Percentiles rank a stretch among this genome's conserved stretches.
These are phyloP conservation scores for Nothoprocta pentlandii DNA, from an alignment of 2,113 vertebrate species.

Conservation along the genomic window DNA sequence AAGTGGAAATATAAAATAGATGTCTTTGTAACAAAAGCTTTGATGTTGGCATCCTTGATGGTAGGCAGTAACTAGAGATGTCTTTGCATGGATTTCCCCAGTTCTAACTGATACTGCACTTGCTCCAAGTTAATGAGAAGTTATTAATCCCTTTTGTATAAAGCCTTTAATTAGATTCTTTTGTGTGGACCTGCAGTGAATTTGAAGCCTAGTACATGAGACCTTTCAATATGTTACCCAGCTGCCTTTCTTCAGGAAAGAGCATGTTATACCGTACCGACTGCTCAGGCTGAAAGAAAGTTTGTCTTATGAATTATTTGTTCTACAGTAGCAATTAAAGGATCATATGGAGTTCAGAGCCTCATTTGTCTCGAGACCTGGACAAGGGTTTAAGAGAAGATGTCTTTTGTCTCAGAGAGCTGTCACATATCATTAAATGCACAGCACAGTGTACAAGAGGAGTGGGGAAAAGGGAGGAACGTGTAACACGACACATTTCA, in stretches of 20 bases:
- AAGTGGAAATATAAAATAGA: slow-evolving; percentile 26
- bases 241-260: not conserved
- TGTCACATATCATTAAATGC: not conserved
- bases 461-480: not conserved
- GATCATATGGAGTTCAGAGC: not conserved
- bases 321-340: not conserved
- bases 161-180: not conserved
- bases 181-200: not conserved
- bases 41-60: slow-evolving; percentile 24
- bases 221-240: not conserved
- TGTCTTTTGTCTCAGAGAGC: not conserved
- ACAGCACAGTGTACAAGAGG: not conserved
- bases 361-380: not conserved
- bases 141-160: not conserved
- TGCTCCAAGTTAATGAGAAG: slow-evolving; percentile 22
- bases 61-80: not conserved
- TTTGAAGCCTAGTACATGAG: not conserved
- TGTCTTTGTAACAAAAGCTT: slow-evolving; percentile 8
- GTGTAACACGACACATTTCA: not conserved
- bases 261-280: not conserved
- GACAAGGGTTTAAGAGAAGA: not conserved
- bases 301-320: not conserved
- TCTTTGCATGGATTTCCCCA: not conserved
- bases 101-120: not conserved
- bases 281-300: not conserved